These are phyloP conservation scores for Alethe diademata DNA, from an alignment of 2,113 vertebrate genomes.

Conservation along the genomic window DNA sequence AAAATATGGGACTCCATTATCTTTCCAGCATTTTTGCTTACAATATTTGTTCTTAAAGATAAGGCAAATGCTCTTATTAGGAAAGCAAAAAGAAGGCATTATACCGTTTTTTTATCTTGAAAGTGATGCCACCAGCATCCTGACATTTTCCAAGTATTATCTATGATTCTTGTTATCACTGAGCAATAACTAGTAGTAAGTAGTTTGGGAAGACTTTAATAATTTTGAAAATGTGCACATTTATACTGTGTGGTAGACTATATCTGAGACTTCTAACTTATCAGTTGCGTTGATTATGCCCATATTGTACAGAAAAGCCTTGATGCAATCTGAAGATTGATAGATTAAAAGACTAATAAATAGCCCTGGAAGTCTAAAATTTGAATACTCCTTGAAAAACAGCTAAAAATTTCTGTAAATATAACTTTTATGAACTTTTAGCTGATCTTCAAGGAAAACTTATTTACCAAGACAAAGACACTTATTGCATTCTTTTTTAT, in stretches of 20 bases:
- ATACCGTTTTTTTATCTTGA: neutral
- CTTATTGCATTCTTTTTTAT: neutral
- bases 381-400: neutral
- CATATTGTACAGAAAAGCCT: rapidly evolving
- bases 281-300: neutral
- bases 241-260: neutral
- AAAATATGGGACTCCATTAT: neutral
- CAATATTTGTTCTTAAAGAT: neutral
- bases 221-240: neutral
- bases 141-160: neutral
- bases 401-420: neutral
- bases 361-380: neutral
- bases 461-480: neutral
- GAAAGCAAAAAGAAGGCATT: neutral
- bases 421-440: neutral
- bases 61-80: neutral
- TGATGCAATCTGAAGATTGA: neutral
- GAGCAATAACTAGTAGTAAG: neutral
- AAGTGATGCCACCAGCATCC: neutral
- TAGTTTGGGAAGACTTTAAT: neutral
- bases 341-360: neutral
- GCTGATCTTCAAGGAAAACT: neutral
- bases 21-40: neutral
- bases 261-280: neutral
- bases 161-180: neutral